Evolutionary conservation across 2,888 invertebrate genomes (phyloP).

Genomic region (Lucinisca nassula): DNA sequence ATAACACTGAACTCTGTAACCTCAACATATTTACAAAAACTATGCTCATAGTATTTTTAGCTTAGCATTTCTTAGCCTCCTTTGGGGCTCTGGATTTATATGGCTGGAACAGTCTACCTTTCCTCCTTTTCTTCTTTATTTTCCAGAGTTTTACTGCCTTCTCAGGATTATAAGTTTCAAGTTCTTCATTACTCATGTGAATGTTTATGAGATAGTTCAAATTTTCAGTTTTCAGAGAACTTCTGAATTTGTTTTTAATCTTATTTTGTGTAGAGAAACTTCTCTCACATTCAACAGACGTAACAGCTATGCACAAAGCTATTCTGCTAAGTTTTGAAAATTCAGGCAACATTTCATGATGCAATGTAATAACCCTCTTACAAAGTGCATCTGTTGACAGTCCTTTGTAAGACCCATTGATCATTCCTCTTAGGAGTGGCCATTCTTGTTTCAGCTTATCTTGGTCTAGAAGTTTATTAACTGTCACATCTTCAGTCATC

Average conservation of each 20-base stretch:
- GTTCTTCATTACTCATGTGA: neutral
- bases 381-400: neutral
- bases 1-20: too few relatives aligned
- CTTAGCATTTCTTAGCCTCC: too few relatives aligned
- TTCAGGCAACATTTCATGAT: slow-evolving; percentile 26
- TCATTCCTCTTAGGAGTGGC: slow-evolving; percentile 48
- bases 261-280: slow-evolving; percentile 53
- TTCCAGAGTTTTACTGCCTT: neutral
- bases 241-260: slow-evolving; percentile 36
- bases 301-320: slow-evolving; percentile 44
- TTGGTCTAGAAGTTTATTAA: slow-evolving; percentile 15
- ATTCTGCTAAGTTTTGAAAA: slow-evolving; percentile 24
- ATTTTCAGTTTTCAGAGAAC: neutral
- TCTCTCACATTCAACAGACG: slow-evolving; percentile 57
- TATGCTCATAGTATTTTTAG: too few relatives aligned
- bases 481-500: too few relatives aligned
- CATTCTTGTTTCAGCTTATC: slow-evolving; percentile 34
- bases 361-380: slow-evolving; percentile 24
- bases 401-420: slow-evolving; percentile 32
- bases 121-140: neutral
- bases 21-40: too few relatives aligned
- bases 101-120: neutral
- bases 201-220: neutral
- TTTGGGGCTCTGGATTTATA: too few relatives aligned
- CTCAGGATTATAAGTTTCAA: neutral